Conservation (phyloP, 2,113 vertebrate genomes). For the Acanthisitta chloris region DNA sequence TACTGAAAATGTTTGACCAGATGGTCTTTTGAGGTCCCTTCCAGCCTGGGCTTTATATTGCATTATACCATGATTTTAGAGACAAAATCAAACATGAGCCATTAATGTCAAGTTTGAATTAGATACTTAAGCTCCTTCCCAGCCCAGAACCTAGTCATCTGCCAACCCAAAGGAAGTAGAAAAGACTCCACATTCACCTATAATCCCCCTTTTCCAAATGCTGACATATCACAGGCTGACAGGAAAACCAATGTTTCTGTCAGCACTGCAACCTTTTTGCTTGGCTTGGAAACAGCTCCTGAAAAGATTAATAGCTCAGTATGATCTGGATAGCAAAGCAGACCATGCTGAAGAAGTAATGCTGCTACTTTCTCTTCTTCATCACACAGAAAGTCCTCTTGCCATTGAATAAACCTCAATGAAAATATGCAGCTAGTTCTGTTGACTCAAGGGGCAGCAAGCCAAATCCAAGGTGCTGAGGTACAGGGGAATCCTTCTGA, state of each 20-base stretch:
- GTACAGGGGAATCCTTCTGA: neutral
- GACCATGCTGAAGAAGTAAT: neutral
- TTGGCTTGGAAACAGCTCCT: neutral
- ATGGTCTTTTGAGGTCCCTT: neutral
- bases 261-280: neutral
- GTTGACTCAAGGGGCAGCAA: neutral
- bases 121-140: neutral
- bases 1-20: neutral
- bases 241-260: neutral
- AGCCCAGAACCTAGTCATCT: neutral
- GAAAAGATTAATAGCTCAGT: neutral
- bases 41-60: neutral
- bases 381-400: neutral
- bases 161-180: neutral
- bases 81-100: neutral
- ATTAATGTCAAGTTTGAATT: neutral
- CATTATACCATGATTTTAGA: neutral
- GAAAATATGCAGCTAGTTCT: neutral
- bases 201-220: neutral
- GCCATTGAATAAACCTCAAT: neutral
- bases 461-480: neutral
- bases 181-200: neutral
- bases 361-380: neutral
- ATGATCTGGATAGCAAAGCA: neutral
- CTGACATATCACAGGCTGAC: neutral